phyloP scores from a whole-genome alignment of 2,888 invertebrate genomes.

The Didymodactylos carnosus region DNA sequence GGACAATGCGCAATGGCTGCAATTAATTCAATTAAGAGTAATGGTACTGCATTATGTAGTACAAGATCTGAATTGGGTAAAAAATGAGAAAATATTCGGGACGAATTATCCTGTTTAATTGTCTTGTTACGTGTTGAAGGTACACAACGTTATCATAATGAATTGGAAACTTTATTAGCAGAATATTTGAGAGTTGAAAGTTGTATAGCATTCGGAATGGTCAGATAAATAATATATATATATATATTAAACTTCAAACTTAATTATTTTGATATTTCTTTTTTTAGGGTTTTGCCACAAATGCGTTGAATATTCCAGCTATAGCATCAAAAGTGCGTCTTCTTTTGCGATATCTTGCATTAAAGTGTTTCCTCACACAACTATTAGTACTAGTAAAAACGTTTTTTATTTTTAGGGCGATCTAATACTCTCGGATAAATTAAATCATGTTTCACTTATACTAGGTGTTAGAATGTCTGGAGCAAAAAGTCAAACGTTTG shows the following conservation, averaged over 20 bases:
- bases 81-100: neutral
- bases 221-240: neutral
- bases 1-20: slow-evolving; percentile 60
- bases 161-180: slow-evolving; percentile 64
- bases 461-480: slow-evolving; percentile 69
- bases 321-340: slow-evolving; percentile 50
- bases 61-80: slow-evolving; percentile 63
- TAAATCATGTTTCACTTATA: slow-evolving; percentile 89
- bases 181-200: slow-evolving; percentile 74
- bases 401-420: slow-evolving; percentile 31
- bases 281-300: slow-evolving; percentile 71
- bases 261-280: neutral
- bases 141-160: slow-evolving; percentile 43
- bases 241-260: neutral
- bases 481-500: slow-evolving; percentile 64
- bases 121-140: neutral
- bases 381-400: no score
- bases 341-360: neutral
- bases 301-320: slow-evolving; percentile 72
- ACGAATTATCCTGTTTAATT: neutral
- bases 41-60: slow-evolving; percentile 56
- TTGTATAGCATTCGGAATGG: slow-evolving; percentile 81
- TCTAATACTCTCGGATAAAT: slow-evolving; percentile 77
- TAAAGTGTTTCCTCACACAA: neutral
- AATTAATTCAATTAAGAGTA: slow-evolving; percentile 46